Evolutionary conservation across 2,113 vertebrate species (phyloP).

Genomic region (Numenius arquata): DNA sequence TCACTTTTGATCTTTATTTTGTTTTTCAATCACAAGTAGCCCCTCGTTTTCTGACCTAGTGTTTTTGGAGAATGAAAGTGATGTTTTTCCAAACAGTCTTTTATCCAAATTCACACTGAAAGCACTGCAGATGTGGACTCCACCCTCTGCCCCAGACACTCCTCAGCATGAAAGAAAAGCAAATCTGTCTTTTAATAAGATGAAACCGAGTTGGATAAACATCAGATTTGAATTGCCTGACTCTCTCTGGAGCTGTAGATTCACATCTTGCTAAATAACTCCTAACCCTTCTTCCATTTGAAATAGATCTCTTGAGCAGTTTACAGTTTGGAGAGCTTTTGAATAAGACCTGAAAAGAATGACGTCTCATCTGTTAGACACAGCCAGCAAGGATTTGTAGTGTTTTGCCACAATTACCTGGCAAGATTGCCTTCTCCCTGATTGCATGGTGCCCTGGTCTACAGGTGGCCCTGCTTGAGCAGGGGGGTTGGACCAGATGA

Average conservation of each 20-base stretch:
- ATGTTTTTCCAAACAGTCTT: conserved; percentile 4
- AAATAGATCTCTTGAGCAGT: background rate
- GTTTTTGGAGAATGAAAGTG: background rate
- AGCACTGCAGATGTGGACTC: background rate
- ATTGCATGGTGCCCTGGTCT: background rate
- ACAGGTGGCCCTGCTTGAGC: background rate
- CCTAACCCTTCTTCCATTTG: background rate
- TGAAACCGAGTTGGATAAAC: background rate
- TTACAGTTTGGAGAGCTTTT: background rate
- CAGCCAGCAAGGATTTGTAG: background rate
- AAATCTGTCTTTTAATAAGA: background rate
- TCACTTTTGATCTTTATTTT: conserved; percentile 36
- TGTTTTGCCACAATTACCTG: background rate
- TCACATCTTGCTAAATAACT: background rate
- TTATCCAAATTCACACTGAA: conserved; percentile 11
- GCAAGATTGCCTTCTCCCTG: background rate
- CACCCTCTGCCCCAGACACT: conserved; percentile 22
- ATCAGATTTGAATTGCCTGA: background rate
- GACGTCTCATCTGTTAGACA: background rate
- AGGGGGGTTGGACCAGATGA: background rate
- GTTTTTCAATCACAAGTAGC: background rate
- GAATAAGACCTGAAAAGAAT: background rate
- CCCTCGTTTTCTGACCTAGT: background rate
- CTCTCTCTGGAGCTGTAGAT: background rate
- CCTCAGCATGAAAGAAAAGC: conserved; percentile 43